Evolutionary conservation across 2,797 vertebrate species (phyloP).

Genomic region (Liparis tanakae): DNA sequence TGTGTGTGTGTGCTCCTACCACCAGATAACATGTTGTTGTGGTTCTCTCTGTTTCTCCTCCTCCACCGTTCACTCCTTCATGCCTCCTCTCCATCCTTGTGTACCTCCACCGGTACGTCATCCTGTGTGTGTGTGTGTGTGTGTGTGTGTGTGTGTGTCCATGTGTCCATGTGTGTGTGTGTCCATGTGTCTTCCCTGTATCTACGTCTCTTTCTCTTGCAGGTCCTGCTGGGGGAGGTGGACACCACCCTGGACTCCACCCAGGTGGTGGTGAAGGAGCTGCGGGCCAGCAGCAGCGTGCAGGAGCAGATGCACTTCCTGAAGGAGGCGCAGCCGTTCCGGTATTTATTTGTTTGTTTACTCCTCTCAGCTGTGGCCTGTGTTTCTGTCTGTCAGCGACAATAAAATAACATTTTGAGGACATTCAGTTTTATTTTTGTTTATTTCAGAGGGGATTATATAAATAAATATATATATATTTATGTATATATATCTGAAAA

Average conservation of each 20-base stretch:
- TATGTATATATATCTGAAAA: no score
- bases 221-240: conserved; percentile 96
- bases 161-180: conserved; percentile 34
- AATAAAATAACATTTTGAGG: no score
- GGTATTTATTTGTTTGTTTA: conserved; percentile 74
- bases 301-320: conserved; percentile 95
- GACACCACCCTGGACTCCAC: conserved; percentile 86
- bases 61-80: conserved; percentile 36
- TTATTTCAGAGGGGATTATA: no score
- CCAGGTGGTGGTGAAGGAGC: conserved; percentile 96
- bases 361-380: no score
- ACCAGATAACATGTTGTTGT: conserved; percentile 54
- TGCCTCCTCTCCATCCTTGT: conserved; percentile 66
- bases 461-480: no score
- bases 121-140: no score
- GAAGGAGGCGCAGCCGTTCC: conserved; percentile 92
- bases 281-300: conserved; percentile 89
- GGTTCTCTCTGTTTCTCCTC: conserved; percentile 49
- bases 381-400: no score
- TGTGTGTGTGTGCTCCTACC: conserved; percentile 16
- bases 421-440: no score
- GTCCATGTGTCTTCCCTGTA: conserved; percentile 16
- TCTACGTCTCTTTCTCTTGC: conserved; percentile 46
- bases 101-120: conserved; percentile 74
- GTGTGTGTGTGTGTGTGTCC: no score